These are phyloP conservation scores for Drosophila parvula DNA, from an alignment of 1,140 invertebrate genomes.

Conservation along the genomic window DNA sequence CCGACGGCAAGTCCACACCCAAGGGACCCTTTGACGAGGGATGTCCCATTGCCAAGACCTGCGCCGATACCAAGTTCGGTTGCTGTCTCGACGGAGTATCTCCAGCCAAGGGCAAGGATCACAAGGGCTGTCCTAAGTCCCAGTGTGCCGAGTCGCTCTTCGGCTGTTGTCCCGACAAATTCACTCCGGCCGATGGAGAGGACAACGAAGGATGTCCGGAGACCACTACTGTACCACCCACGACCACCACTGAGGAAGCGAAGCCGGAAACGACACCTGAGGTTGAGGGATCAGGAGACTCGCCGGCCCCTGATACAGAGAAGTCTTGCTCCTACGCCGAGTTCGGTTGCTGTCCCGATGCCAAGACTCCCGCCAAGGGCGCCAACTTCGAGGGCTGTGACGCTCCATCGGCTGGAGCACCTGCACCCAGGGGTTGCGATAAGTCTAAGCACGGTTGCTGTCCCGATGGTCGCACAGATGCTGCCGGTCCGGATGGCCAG, in stretches of 20 bases:
- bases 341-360: constrained; percentile 95
- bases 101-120: constrained; percentile 89
- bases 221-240: constrained; percentile 85
- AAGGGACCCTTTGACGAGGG: constrained; percentile 94
- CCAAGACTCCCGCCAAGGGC: constrained; percentile 90
- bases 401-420: background rate
- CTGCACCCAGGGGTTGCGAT: constrained; percentile 84
- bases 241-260: constrained; percentile 74
- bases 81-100: constrained; percentile 96
- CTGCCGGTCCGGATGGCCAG: constrained; percentile 88
- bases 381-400: constrained; percentile 93
- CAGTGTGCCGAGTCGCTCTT: constrained; percentile 91
- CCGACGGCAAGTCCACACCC: constrained; percentile 92
- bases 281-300: constrained; percentile 65
- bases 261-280: constrained; percentile 62
- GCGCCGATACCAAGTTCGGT: constrained; percentile 92
- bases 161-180: constrained; percentile 93
- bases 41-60: constrained; percentile 90
- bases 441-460: constrained; percentile 90
- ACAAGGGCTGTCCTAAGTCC: constrained; percentile 90
- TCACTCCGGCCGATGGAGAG: constrained; percentile 91
- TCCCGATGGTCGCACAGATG: constrained; percentile 89
- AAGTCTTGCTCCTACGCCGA: constrained; percentile 88
- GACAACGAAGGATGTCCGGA: constrained; percentile 92
- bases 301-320: constrained; percentile 27